These are phyloP conservation scores for Mesoligia furuncula DNA, from an alignment of 2,888 invertebrate genomes.

Conservation along the genomic window DNA sequence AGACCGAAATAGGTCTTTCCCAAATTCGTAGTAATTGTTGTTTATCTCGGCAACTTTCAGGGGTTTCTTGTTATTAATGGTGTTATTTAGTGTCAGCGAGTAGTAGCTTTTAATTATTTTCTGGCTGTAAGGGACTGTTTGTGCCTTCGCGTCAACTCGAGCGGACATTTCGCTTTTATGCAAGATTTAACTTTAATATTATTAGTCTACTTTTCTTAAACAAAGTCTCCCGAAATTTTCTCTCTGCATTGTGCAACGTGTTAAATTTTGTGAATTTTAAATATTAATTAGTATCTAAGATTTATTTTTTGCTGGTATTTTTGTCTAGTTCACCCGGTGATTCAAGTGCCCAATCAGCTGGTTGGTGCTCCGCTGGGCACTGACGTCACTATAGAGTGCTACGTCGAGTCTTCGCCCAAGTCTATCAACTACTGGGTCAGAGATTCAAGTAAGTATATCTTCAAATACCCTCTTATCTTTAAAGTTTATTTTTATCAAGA, in stretches of 20 bases:
- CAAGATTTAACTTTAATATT: constrained; percentile 77
- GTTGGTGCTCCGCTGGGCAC: constrained; percentile 96
- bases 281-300: not conserved
- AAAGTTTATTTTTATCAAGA: constrained; percentile 19
- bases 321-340: constrained; percentile 96
- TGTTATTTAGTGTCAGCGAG: constrained; percentile 84
- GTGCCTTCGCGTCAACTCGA: constrained; percentile 76
- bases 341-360: constrained; percentile 97
- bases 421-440: constrained; percentile 97
- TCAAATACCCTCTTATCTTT: constrained; percentile 7
- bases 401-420: constrained; percentile 97
- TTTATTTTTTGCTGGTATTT: constrained; percentile 35
- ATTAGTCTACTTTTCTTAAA: constrained; percentile 67
- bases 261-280: constrained; percentile 17
- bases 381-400: constrained; percentile 96
- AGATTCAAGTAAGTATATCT: constrained; percentile 93
- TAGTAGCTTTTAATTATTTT: constrained; percentile 87
- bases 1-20: constrained; percentile 72
- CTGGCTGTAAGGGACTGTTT: constrained; percentile 76
- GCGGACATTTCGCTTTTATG: constrained; percentile 78
- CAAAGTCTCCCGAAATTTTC: constrained; percentile 54
- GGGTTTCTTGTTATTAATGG: constrained; percentile 86
- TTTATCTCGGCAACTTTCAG: constrained; percentile 85
- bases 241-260: constrained; percentile 38
- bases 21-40: constrained; percentile 83